Evolutionary conservation across 1,140 invertebrate species (phyloP), one percentile per base, ranked within the genome.

Genomic region (Listronotus bonariensis): DNA sequence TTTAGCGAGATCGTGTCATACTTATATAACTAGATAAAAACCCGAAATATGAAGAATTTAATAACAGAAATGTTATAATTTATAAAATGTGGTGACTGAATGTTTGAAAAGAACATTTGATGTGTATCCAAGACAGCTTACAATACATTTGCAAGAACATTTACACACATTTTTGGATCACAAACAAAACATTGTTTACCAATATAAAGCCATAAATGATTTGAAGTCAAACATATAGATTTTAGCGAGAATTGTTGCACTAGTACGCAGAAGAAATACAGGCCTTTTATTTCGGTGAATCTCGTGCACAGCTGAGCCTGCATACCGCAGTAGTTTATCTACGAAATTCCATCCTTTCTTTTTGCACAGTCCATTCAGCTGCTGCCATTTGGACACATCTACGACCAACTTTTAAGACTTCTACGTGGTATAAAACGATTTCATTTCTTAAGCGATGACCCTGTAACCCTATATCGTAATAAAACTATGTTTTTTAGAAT

Each of bases 201-300:
- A 51, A 51, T 60, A 60, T 51, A 60, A 60, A 51, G 57, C 26
- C 45, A 60, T 60, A 20, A 60, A 51, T 15, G 45, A 60, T 51
- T 60, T 51, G 26, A 51, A 60, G 34, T 26, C 43, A 60, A 7
- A 60, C 46, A 43, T 60, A 51, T 20, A 49, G 11, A 34, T 12
- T 32, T 14, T 60, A 51, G 45, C 10, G n/a, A 54, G 3, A 54
- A 54, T 54, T 54, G 31, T 55, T 55, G 53, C 14, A 40, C 53
- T 26, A 58, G 42, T 58, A 55, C 26, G 54, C 45, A 12, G 12
- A 46, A 46, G 45, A 46, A 46, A 46, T 45, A 46, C 12, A 17
- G 45, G 20, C 5, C 20, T 46, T 36, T 52, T 20, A 52, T 52
- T 52, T 52, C 49, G 49, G 49, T 52, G 32, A 20, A 52, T 52